Evolutionary conservation across 1,140 invertebrate species (phyloP), one percentile per base, ranked within the genome.

Genomic region (Philaenus spumarius): DNA sequence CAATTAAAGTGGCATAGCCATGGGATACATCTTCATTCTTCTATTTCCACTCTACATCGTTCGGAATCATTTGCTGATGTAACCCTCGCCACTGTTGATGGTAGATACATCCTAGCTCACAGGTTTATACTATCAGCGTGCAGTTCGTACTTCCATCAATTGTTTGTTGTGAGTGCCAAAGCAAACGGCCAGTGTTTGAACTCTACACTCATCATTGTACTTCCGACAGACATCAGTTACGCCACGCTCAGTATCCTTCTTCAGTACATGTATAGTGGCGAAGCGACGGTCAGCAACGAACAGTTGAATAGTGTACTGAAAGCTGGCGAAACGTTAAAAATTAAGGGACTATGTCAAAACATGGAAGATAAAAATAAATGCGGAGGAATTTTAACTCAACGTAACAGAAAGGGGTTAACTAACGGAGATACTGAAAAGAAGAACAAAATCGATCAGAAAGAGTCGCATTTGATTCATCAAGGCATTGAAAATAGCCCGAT

Each of bases 1-100:
- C 87, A 90, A 72, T 76, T 91, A 15, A 90, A 90, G 78, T 90
- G 89, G 89, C 86, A 89, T 70, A 89, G 87, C 55, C 88, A 89
- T 72, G 82, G 82, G 63, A 80, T 82, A 20, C 85, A 90, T 75
- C 75, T 91, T 61, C 87, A 90, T 71, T 83, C 83, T 55, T 88
- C 86, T 35, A 85, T 93, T 50, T 86, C 88, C 37, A 82, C 83
- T 14, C 73, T 92, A 59, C 79, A 89, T 26, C 81, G 84, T 42
- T 88, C 84, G 61, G 86, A 90, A 66, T 82, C 85, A 40, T 90
- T 91, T 70, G 86, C 90, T 22, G 90, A 93, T 73, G 89, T 92
- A 26, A 81, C 90, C 3, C 73, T 94, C 20, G 85, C 85, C 43
- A 91, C 90, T 5, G 79, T 83, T 64, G 89, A 90, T 63, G 87